Evolutionary conservation across 2,888 invertebrate genomes (phyloP), one percentile per base, ranked within the genome.

Genomic region (Pachymerium ferrugineum): DNA sequence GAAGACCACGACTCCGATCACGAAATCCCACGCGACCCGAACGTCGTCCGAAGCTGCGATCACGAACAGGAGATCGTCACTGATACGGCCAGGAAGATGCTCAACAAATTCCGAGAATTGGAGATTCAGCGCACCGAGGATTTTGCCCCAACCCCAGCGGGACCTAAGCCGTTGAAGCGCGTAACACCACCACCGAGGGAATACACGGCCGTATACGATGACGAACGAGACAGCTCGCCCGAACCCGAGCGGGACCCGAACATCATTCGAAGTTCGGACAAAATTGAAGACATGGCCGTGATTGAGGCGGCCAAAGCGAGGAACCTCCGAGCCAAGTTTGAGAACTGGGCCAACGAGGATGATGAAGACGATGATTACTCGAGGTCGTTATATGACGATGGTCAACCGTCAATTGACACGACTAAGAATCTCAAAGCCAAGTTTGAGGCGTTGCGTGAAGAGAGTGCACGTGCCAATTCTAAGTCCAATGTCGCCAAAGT

Each of bases 181-280:
- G 94, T 94, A 83, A 94, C 94, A 0, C 94, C n/a, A n/a, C n/a
- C 94, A 1, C 94, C 94, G 0, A 92, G 92, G 16, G 92, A 92
- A 77, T 86, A 85, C 79, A 86, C 85, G 83, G 76, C 76, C 14
- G 77, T 79, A 25, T 76, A 76, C 68, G 78, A 78, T 67, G 47
- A 77, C 6, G 77, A 78, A 28, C 78, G 78, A 16, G 79, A 78
- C 71, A 76, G 78, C 69, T 77, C 78, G 29, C 78, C 78, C 14
- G 79, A 79, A 73, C 76, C 78, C 71, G 79, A 77, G 25, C 33
- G 76, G 16, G 73, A 74, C 75, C 72, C 77, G 73, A 80, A 84
- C 33, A 85, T 87, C 69, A 83, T 86, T 22, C 81, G 86, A 62
- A 85, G 84, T 74, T 84, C 84, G 38, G 82, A 85, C 77, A 85